phyloP scores from a whole-genome alignment of 2,113 vertebrate genomes.

The Atlantisia rogersi region DNA sequence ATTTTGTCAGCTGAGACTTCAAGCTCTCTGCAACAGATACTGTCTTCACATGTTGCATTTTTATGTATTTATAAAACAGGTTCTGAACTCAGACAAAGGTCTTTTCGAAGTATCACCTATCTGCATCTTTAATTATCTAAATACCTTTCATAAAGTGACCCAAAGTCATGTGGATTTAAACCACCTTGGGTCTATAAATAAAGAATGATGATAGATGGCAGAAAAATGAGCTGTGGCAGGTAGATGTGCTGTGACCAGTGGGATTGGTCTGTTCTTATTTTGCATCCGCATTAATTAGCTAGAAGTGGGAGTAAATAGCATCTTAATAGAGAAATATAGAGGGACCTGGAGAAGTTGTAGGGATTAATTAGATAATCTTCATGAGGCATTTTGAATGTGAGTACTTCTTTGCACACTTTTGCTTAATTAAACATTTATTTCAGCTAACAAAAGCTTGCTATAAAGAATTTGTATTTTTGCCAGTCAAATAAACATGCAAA shows the following conservation, averaged over 20 bases:
- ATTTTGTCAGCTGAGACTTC: background rate
- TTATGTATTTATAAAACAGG: background rate
- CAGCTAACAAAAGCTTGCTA: background rate
- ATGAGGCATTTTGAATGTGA: background rate
- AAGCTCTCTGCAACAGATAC: background rate
- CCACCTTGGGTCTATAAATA: background rate
- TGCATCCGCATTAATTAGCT: background rate
- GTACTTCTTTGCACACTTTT: background rate
- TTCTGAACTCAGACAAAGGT: background rate
- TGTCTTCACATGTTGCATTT: background rate
- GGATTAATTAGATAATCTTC: conserved; percentile 40
- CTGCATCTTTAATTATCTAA: background rate
- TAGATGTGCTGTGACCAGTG: conserved; percentile 5
- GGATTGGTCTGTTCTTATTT: conserved; percentile 24
- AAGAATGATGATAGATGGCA: background rate
- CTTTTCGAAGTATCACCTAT: background rate
- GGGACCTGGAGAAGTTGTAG: conserved; percentile 20
- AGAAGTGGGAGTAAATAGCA: conserved; percentile 33
- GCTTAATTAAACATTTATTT: conserved; percentile 25
- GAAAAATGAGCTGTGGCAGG: conserved; percentile 2
- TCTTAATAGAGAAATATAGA: conserved; percentile 44
- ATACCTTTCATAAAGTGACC: background rate
- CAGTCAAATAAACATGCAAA: background rate
- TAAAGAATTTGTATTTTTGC: background rate
- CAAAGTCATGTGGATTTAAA: background rate